Evolutionary conservation across 1,140 invertebrate species (phyloP).

Genomic region (Sycobia sp.): DNA sequence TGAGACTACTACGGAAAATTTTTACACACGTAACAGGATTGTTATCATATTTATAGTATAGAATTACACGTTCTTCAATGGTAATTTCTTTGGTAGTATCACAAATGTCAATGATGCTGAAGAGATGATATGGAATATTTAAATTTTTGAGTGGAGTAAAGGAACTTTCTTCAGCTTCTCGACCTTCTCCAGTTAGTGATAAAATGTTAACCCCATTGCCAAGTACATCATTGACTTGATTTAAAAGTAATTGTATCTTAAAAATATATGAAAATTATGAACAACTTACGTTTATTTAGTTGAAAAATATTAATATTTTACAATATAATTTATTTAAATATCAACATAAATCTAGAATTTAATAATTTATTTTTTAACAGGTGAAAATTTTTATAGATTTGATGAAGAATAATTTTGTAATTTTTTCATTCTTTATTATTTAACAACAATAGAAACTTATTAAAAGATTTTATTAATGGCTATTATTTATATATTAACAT

Average conservation of each 20-base stretch:
- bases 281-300: too few relatives aligned
- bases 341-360: not conserved
- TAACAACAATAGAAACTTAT: too few relatives aligned
- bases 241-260: conserved; percentile 65
- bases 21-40: conserved; percentile 96
- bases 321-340: not conserved
- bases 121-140: conserved; percentile 91
- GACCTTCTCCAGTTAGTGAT: conserved; percentile 90
- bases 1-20: conserved; percentile 86
- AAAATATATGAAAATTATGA: not conserved
- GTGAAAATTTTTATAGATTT: too few relatives aligned
- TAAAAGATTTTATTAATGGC: too few relatives aligned
- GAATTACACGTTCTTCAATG: conserved; percentile 86
- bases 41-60: conserved; percentile 98
- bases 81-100: conserved; percentile 90
- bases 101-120: conserved; percentile 95
- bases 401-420: too few relatives aligned
- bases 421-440: too few relatives aligned
- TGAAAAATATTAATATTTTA: too few relatives aligned
- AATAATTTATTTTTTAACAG: not conserved
- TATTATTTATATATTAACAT: too few relatives aligned
- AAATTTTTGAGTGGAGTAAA: conserved; percentile 82
- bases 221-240: conserved; percentile 80
- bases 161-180: conserved; percentile 84
- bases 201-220: conserved; percentile 89